phyloP scores from a whole-genome alignment of 2,888 invertebrate genomes.

The Ditylenchus weischeri region DNA sequence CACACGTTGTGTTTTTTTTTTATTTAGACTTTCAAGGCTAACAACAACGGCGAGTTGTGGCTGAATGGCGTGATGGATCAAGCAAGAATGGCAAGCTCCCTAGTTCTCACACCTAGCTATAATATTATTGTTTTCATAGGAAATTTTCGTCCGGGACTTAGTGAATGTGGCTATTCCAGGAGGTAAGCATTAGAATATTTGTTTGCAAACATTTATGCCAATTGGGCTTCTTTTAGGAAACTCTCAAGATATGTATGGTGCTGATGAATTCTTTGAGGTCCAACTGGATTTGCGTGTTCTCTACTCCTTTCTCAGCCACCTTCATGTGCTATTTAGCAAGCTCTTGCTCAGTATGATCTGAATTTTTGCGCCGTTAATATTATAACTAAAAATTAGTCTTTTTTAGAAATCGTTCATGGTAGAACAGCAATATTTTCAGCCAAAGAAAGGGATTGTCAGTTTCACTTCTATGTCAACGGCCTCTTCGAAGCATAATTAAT shows the following conservation, averaged over 20 bases:
- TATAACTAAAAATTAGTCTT: not conserved
- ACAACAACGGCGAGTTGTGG: conserved; percentile 9
- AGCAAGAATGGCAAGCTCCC: not conserved
- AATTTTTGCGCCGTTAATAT: not conserved
- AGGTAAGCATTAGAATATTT: not conserved
- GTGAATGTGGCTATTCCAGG: not conserved
- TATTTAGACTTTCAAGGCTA: conserved; percentile 12
- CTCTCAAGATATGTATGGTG: conserved; percentile 7
- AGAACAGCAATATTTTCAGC: conserved; percentile 11
- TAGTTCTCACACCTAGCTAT: not conserved
- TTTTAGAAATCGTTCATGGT: conserved; percentile 12
- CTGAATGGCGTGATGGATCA: conserved; percentile 9
- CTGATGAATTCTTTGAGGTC: conserved; percentile 10
- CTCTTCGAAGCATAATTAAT: not conserved
- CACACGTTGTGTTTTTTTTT: not conserved
- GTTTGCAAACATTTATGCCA: not conserved
- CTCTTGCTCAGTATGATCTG: conserved; percentile 3
- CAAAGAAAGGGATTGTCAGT: conserved; percentile 12
- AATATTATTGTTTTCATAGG: not conserved
- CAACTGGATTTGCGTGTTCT: not conserved
- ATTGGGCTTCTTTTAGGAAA: not conserved
- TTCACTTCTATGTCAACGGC: conserved; percentile 9
- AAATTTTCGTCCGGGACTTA: too few species aligned
- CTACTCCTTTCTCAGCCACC: conserved; percentile 9
- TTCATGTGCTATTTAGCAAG: conserved; percentile 9